A percentile compares a stretch with the other conserved stretches of the same genome.
phyloP scores from a whole-genome alignment of 2,797 vertebrate genomes.

The Philypnodon macrostomus region DNA sequence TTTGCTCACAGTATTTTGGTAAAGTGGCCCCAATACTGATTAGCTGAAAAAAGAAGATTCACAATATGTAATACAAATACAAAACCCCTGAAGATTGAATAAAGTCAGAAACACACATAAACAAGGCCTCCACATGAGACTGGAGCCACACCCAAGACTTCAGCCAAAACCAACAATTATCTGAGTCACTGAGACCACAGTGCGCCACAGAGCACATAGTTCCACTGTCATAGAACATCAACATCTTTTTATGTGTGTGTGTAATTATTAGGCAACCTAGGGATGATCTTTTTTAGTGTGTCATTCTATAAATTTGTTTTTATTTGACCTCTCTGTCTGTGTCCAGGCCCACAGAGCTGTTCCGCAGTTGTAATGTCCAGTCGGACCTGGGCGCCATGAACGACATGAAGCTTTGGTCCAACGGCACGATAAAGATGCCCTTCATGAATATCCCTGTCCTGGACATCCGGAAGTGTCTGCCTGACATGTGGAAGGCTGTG shows the following conservation, averaged over 20 bases:
- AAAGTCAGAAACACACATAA: conserved; percentile 33
- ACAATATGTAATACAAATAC: too few species aligned
- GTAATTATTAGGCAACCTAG: background rate
- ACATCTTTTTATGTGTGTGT: background rate
- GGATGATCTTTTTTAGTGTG: too few species aligned
- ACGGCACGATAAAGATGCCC: conserved; percentile 97
- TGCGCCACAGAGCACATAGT: conserved; percentile 39
- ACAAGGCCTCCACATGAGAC: conserved; percentile 36
- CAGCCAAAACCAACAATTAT: conserved; percentile 52
- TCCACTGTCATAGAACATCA: conserved; percentile 8
- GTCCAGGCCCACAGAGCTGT: conserved; percentile 92
- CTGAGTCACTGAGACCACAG: conserved; percentile 47
- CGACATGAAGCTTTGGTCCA: conserved; percentile 98
- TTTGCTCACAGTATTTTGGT: too few species aligned
- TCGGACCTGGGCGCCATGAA: conserved; percentile 98
- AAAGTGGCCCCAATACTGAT: too few species aligned
- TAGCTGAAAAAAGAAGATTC: too few species aligned
- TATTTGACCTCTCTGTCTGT: background rate
- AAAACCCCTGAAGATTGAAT: background rate
- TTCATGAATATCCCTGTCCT: conserved; percentile 97
- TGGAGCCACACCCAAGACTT: conserved; percentile 43
- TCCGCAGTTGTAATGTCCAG: conserved; percentile 94
- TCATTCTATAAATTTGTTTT: too few species aligned
- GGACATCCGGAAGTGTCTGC: conserved; percentile 92
- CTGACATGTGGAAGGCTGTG: conserved; percentile 96